Base-by-base conservation (phyloP, 2,113 vertebrate species). In the Delphinapterus leucas region DNA sequence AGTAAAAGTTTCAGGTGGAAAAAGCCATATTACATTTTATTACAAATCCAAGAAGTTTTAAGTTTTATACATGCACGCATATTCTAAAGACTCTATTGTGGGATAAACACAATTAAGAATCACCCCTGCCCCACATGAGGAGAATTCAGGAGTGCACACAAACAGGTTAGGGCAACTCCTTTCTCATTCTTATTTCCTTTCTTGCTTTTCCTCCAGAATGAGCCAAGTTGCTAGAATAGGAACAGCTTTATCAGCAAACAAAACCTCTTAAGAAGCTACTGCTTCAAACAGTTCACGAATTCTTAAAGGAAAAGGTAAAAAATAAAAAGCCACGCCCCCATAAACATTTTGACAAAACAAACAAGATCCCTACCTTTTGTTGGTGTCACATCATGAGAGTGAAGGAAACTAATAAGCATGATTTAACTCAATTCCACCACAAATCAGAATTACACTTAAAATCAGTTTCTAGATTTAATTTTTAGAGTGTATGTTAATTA, bases 1-100 rank as follows among this genome's bases (percentile, higher is more conserved):
- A 49, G 31, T 67, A 58, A 71, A 93, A n/a, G 47, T 80, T 82
- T 58, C 67, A 96, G 85, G 49, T 20, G 67, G 80, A 90, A 96
- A 93, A 95, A 1, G 26, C 65, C 49, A 44, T 63, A 77, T 71
- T 13, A 86, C 36, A 36, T 92, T 96, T 65, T 58, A 36, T 36
- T 88, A 95, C 67, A 60, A 70, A 80, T 49, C 47, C 31, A 53
- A 60, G 15, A 71, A 44, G n/a, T 25, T 85, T 81, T 88, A 23
- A 65, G 33, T 58, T 21, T 55, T 71, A 41, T 17, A 38, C 15
- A 38, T 5, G 83, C 26, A 96, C 3, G 68, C 6, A 28, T 10
- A 53, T 23, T 82, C 88, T 70, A 41, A 44, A 96, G 41, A 82
- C 6, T 38, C 23, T 53, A 41, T 0, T 23, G n/a, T 38, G 3